Conservation (phyloP, 1,140 invertebrate genomes). For the Octopus sinensis region DNA sequence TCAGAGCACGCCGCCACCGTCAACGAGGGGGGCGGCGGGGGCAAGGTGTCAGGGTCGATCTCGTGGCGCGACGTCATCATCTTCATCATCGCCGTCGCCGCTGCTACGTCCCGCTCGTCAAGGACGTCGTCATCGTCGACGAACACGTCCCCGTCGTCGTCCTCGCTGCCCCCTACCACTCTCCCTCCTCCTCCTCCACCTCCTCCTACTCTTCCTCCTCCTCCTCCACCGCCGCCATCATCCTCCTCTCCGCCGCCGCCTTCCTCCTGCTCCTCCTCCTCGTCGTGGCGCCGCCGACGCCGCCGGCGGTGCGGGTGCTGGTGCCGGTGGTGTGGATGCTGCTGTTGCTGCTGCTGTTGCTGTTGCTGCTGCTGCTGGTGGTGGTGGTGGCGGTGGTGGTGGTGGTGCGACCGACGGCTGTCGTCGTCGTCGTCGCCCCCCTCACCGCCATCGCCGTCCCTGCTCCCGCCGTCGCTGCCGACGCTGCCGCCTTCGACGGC, state of each 20-base stretch:
- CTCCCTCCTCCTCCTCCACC: constrained; percentile 20
- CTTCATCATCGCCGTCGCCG: not conserved
- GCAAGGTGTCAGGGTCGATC: not conserved
- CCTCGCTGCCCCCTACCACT: too few relatives aligned
- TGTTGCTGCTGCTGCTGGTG: constrained; percentile 11
- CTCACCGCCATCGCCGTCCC: constrained; percentile 19
- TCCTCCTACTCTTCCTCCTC: too few relatives aligned
- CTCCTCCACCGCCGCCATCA: constrained; percentile 14
- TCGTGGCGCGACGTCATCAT: not conserved
- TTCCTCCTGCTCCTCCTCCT: not conserved
- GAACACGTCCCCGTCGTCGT: too few relatives aligned
- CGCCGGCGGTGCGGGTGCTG: not conserved
- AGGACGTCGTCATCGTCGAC: too few relatives aligned
- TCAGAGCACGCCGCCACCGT: not conserved
- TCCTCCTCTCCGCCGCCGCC: not conserved
- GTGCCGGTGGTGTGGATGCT: not conserved
- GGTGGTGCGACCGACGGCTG: constrained; percentile 22
- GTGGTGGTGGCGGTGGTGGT: not conserved
- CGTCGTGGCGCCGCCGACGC: not conserved
- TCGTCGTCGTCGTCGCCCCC: constrained; percentile 9
- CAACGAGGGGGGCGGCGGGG: not conserved
- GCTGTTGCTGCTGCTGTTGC: constrained; percentile 9
- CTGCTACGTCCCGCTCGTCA: too few relatives aligned
- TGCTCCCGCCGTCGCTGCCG: not conserved
- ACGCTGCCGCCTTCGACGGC: not conserved